These are phyloP conservation scores for Danio albolineatus DNA, from an alignment of 2,797 vertebrate species.

Conservation along the genomic window DNA sequence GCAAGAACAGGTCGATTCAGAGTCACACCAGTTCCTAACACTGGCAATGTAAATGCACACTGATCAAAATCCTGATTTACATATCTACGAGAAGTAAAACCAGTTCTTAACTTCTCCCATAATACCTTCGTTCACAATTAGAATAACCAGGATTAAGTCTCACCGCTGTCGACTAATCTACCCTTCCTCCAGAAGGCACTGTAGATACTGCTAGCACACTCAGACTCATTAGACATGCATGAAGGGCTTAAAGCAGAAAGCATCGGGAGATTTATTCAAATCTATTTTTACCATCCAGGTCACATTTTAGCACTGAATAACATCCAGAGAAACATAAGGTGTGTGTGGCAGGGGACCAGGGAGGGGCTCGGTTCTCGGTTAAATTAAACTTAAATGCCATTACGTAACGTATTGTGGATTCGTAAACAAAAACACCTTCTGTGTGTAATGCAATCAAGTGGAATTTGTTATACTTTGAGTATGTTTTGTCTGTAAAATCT, in stretches of 20 bases:
- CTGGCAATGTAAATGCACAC: not conserved
- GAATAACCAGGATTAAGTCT: conserved; percentile 36
- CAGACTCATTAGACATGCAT: conserved; percentile 46
- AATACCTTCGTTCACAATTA: conserved; percentile 29
- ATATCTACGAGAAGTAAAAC: conserved; percentile 45
- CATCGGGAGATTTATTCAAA: conserved; percentile 44
- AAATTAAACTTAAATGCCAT: conserved; percentile 4
- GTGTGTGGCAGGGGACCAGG: not conserved
- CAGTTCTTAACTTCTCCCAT: not conserved
- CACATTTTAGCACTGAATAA: conserved; percentile 34
- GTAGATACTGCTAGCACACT: conserved; percentile 33
- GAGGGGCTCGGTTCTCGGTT: conserved; percentile 15
- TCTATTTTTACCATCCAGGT: conserved; percentile 53
- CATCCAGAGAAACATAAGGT: conserved; percentile 31
- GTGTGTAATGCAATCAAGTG: not conserved
- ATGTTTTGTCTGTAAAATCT: not conserved
- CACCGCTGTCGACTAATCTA: conserved; percentile 32
- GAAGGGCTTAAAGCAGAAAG: conserved; percentile 36
- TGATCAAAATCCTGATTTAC: not conserved
- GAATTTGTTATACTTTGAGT: not conserved
- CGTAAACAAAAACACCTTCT: not conserved
- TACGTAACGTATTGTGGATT: not conserved
- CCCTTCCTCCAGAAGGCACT: conserved; percentile 26
- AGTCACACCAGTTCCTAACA: not conserved
- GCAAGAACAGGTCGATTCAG: not conserved